Evolutionary conservation across 2,888 invertebrate genomes (phyloP).

Genomic region (Papilio elwesi): DNA sequence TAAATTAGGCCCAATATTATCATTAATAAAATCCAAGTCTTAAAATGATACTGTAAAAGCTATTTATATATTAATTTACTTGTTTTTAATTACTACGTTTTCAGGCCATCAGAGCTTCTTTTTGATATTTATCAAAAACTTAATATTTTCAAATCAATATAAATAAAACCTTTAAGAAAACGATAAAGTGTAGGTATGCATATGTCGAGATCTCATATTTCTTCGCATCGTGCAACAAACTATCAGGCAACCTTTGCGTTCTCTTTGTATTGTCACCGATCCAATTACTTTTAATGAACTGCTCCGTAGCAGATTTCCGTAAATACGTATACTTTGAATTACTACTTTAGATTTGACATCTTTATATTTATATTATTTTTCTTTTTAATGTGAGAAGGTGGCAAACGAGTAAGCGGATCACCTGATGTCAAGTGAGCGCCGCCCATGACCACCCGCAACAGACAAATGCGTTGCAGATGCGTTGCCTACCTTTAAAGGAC

Average conservation of each 20-base stretch:
- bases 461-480: too few relatives aligned
- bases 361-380: too few relatives aligned
- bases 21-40: slow-evolving; percentile 2
- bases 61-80: background rate
- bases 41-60: background rate
- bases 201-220: background rate
- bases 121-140: background rate
- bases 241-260: slow-evolving; percentile 2
- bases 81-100: background rate
- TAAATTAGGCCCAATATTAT: background rate
- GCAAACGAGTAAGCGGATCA: too few relatives aligned
- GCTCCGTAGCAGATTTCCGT: too few relatives aligned
- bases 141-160: background rate
- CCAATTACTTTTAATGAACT: slow-evolving; percentile 8
- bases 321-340: too few relatives aligned
- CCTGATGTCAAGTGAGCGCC: too few relatives aligned
- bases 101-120: background rate
- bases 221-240: background rate
- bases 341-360: too few relatives aligned
- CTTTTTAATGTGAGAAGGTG: too few relatives aligned
- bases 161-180: too few relatives aligned
- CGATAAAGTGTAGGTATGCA: too few relatives aligned
- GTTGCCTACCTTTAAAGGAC: too few relatives aligned
- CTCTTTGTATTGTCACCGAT: background rate
- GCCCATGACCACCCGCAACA: too few relatives aligned